Base-by-base conservation (phyloP, 2,888 invertebrate species). In the Cantharis lateralis region DNA sequence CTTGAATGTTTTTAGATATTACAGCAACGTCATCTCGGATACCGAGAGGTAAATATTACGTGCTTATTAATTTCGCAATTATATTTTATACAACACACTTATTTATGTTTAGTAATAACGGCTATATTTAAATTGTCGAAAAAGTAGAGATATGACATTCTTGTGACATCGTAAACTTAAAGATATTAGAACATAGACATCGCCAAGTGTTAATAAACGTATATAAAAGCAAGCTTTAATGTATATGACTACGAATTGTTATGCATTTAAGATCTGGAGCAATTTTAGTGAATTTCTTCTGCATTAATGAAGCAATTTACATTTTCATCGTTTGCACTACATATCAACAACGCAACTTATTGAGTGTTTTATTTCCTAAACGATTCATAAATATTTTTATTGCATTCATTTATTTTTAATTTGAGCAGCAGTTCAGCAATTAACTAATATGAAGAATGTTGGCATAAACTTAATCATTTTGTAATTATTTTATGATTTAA, bases 111-210 rank as follows among this genome's bases (percentile, higher is more conserved):
- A 82, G 82, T 83, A 82, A 84, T 84, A 85, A 84, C 84, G 80
- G 83, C 81, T 82, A 83, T 86, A 84, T 86, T 87, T 83, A 83
- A 84, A 87, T 87, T 66, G 85, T 86, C 84, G 85, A 86, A 85
- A 86, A 87, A 87, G 83, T 84, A 83, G 82, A 84, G 86, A 87
- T 87, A 87, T 87, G 87, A 86, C 88, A 88, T 88, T 87, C 88
- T 85, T 86, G 85, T 81, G 86, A 82, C 86, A 85, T 87, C 87
- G 86, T 88, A 88, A 88, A 88, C 85, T 86, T 84, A 82, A 85
- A 84, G 85, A 87, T 87, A 87, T 87, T 84, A 85, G 84, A 84
- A 85, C 83, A 82, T 81, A 83, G 85, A 85, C 85, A 85, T 83
- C 82, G 80, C 80, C 78, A 78, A 81, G 84, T 83, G 84, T 86